phyloP scores from a whole-genome alignment of 1,140 invertebrate species.

The Sinella curviseta region DNA sequence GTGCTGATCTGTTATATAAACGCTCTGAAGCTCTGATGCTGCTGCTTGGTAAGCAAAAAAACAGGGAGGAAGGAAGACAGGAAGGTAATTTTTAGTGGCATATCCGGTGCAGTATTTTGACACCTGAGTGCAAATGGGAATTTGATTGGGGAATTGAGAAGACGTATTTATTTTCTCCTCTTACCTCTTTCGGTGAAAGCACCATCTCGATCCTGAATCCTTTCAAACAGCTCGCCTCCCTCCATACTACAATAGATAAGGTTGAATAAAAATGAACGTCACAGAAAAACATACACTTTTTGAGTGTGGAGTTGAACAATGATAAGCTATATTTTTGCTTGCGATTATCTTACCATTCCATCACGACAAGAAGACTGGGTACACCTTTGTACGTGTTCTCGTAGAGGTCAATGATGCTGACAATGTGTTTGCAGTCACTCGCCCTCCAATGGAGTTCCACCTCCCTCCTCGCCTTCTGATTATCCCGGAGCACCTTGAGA shows the following conservation, averaged over 20 bases:
- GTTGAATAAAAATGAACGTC: background rate
- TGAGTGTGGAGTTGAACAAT: no score
- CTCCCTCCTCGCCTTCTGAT: constrained; percentile 86
- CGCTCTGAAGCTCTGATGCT: background rate
- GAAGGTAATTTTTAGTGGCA: no score
- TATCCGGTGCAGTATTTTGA: no score
- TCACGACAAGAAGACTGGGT: constrained; percentile 90
- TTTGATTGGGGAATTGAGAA: no score
- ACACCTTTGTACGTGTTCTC: constrained; percentile 89
- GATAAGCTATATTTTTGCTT: no score
- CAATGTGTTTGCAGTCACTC: constrained; percentile 86
- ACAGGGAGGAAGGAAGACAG: no score
- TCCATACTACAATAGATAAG: constrained; percentile 72
- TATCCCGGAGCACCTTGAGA: constrained; percentile 89
- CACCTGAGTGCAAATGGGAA: no score
- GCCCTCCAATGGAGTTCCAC: constrained; percentile 94
- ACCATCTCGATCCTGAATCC: constrained; percentile 92
- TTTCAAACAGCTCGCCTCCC: constrained; percentile 92
- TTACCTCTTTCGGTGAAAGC: constrained; percentile 92
- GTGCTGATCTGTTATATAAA: no score
- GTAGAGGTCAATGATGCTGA: constrained; percentile 91
- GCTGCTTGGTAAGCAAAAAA: no score
- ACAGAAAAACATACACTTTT: background rate
- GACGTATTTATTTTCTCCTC: background rate
- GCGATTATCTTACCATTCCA: constrained; percentile 80